Conservation (phyloP, 1,140 invertebrate genomes). For the Anadara kagoshimensis region DNA sequence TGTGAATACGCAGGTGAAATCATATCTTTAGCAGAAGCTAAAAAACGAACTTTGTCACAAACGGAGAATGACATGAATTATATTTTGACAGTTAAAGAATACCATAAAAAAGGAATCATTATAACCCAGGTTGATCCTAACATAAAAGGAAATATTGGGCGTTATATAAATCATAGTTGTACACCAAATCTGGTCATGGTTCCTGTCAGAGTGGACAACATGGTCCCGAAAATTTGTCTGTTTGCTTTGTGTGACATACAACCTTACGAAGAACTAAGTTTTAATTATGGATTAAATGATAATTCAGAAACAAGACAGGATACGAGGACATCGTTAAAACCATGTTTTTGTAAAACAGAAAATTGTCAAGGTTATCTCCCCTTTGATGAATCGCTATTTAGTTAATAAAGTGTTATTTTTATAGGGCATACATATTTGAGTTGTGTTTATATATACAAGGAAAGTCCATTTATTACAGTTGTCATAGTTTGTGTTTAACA, state of each 20-base stretch:
- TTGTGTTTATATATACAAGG: too few species aligned
- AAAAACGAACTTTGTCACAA: slow-evolving; percentile 67
- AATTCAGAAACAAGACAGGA: neutral
- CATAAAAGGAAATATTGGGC: slow-evolving; percentile 88
- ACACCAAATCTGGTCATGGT: slow-evolving; percentile 86
- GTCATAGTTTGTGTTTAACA: too few species aligned
- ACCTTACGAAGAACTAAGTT: slow-evolving; percentile 82
- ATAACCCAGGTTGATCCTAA: slow-evolving; percentile 87
- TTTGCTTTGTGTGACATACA: slow-evolving; percentile 84
- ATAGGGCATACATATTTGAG: too few species aligned
- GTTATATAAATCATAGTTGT: slow-evolving; percentile 95
- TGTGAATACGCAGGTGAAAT: slow-evolving; percentile 96
- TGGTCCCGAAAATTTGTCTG: slow-evolving; percentile 85
- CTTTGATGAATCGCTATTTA: slow-evolving; percentile 38
- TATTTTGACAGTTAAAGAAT: slow-evolving; percentile 86
- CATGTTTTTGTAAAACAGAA: slow-evolving; percentile 55
- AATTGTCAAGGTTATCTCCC: slow-evolving; percentile 60
- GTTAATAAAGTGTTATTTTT: too few species aligned
- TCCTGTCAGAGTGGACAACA: slow-evolving; percentile 83
- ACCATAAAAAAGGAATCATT: slow-evolving; percentile 74
- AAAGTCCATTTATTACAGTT: too few species aligned
- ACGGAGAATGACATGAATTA: slow-evolving; percentile 81
- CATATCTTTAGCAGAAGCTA: slow-evolving; percentile 81
- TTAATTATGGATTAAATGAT: slow-evolving; percentile 52
- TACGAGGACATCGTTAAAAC: slow-evolving; percentile 29